Evolutionary conservation across 2,113 vertebrate species (phyloP), one percentile per base, ranked within the genome.

Genomic region (Tamias sibiricus): DNA sequence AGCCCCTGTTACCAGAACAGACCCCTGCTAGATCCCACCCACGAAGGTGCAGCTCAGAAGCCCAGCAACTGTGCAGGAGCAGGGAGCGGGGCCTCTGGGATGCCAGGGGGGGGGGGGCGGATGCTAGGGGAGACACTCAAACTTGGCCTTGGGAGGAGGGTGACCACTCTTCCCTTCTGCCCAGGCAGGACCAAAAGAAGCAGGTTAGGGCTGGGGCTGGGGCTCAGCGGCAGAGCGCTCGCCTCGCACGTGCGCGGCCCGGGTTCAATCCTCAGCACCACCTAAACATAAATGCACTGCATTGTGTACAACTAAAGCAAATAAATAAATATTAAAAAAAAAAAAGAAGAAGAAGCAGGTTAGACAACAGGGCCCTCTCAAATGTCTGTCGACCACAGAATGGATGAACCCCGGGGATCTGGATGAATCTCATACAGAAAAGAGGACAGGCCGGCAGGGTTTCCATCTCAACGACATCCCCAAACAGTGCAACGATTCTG

Each of bases 391-490:
- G 44, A 0, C 7, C 1, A 24, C 44, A 40, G 76, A 42, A 59
- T 5, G 14, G 30, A 37, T 14, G 3, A 20, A 19, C 19, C 11
- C 37, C 1, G 2, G 12, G 14, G 11, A 17, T n/a, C 0, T 0
- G 17, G 44, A 19, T 37, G 59, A 75, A 10, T 4, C 44, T 87
- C 64, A 54, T 57, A 64, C 11, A 12, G 20, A 9, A 6, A 28
- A 79, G 57, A 82, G 8, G 4, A 20, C 5, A 37, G 28, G 2
- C 4, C n/a, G 9, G 35, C 54, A 74, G 13, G 54, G 59, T 52
- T 13, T 32, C 40, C 42, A 13, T 54, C 59, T 14, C 20, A 42
- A 1, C 1, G 68, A 35, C 1, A 8, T 47, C 91, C 62, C 54
- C 7, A 42, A 28, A 62, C 1, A 42, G 62, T 8, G 40, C 66